Percentiles rank a stretch among this genome's conserved stretches.
Evolutionary conservation across 2,797 vertebrate genomes (phyloP).

Genomic region (Channa striata): DNA sequence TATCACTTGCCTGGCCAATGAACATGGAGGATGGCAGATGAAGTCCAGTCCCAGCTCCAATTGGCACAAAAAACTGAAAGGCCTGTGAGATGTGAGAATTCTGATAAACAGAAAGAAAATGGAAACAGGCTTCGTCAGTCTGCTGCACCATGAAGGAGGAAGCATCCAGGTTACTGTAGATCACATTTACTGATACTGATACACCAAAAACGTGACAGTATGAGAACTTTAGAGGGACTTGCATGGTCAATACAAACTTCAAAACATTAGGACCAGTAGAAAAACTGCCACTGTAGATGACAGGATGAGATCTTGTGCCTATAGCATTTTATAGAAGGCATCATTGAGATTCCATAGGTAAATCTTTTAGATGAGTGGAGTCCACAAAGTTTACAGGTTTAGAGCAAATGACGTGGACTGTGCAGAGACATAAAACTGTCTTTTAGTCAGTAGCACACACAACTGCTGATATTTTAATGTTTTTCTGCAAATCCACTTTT

Average conservation of each 20-base stretch:
- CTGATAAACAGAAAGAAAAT: conserved; percentile 66
- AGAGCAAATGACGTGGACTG: neutral
- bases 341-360: neutral
- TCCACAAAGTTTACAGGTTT: neutral
- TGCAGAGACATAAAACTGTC: neutral
- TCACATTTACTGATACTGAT: neutral
- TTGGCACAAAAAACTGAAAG: conserved; percentile 94
- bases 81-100: conserved; percentile 89
- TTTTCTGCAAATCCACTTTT: conserved; percentile 28
- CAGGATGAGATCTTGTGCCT: neutral
- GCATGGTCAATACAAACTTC: neutral
- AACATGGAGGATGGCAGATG: conserved; percentile 92
- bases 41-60: conserved; percentile 87
- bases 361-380: conserved; percentile 2
- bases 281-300: neutral
- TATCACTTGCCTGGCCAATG: conserved; percentile 88
- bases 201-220: neutral
- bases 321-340: neutral
- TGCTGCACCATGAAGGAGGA: neutral
- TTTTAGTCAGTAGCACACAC: conserved; percentile 31
- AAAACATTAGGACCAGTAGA: neutral
- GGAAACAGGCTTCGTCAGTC: neutral
- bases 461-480: conserved; percentile 21
- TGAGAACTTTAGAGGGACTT: neutral
- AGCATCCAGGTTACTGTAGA: neutral